Evolutionary conservation across 2,797 vertebrate species (phyloP), one percentile per base, ranked within the genome.

Genomic region (Trachops cirrhosus): DNA sequence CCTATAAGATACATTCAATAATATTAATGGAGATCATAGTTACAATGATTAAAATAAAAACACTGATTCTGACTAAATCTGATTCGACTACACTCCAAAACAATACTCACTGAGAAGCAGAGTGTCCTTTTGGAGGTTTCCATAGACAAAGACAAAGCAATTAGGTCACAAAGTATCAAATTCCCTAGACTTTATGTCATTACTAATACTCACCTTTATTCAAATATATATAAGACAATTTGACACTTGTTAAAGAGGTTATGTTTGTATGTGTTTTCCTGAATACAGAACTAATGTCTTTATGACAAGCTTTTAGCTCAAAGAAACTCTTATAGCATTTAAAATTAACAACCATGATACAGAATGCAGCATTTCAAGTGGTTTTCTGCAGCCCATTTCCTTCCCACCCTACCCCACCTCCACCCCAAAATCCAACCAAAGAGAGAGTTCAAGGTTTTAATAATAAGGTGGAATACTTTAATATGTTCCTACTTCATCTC

Each of bases 151-250:
- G 46, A 57, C 64, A 89, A 89, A 94, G 54, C 71, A 37, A 68
- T 89, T 54, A 89, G 67, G 84, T 93, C 87, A 96, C 52, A 80
- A n/a, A 18, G 70, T 52, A 70, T 6, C 37, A 46, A 54, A 29
- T 39, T 77, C 79, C 92, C 29, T 24, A 94, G 86, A 96, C 83
- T 48, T 0, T 52, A 77, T 52, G 80, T 93, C 95, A 94, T 73
- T 71, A 34, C 10, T 57, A n/a, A 80, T 37, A 44, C 26, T 93
- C 21, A 87, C 80, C 89, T 93, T 79, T 82, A 85, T 92, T 90
- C 75, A 79, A 46, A 84, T 59, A 41, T 26, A 5, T 39, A 68
- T 21, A 71, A 64, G 78, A 77, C 18, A n/a, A 68, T 77, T 77
- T 96, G 52, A 39, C 52, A 90, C 86, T 90, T 82, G 57, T 50